Evolutionary conservation across 2,888 invertebrate species (phyloP), one percentile per base, ranked within the genome.

Genomic region (Thera britannica): DNA sequence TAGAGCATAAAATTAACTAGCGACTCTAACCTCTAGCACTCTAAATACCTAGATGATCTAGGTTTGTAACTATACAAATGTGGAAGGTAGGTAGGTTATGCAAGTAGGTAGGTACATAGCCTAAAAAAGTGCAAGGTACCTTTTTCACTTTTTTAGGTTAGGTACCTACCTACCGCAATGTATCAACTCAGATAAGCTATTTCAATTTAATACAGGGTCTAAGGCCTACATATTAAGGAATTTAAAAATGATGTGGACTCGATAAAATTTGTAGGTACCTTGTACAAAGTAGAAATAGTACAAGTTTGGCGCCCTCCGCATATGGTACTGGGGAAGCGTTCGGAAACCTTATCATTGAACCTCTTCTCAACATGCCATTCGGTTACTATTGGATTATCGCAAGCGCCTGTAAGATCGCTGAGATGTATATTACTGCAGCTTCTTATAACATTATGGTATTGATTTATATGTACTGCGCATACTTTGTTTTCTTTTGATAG

Each of bases 351-450:
- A 0, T 72, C 74, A 36, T 80, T 61, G 51, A 59, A 74, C 34
- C 7, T 56, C 62, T 61, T 75, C 34, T 62, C 59, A 7, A 90
- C 77, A 0, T 73, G 72, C 80, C 83, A 86, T 46, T 71, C 73
- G 0, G 90, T 90, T 35, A 81, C 77, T 0, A 89, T 84, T 0
- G 90, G 90, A 66, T 90, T 86, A 55, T 83, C 80, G 60, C 90
- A 90, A 0, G 72, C 71, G 0, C 71, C 70, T 38, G 77, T 74
- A 4, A 90, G 48, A 34, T 87, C 84, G 0, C 67, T 64, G 0
- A 81, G 77, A 4, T 72, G 80, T 2, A 85, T 77, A 0, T 69
- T 65, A 0, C 84, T 83, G 59, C 89, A 89, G 0, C 60, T 2
- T 61, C 35, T 56, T 46, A 52, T 59, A 4, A 23, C 36, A 35